phyloP scores from a whole-genome alignment of 2,888 invertebrate species.

The Pyrrhia umbra region DNA sequence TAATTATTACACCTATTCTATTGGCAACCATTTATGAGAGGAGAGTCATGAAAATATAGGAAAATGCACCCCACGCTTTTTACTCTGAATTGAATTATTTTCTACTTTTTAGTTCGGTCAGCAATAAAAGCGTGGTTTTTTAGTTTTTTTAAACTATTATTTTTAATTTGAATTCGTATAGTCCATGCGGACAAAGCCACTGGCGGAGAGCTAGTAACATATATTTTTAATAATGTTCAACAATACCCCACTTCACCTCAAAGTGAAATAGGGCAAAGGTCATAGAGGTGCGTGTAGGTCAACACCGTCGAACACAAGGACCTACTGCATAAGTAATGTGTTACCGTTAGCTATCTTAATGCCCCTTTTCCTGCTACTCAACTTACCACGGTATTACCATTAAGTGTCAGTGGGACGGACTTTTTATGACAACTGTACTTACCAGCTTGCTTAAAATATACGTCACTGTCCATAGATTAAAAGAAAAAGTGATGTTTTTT shows the following conservation, averaged over 20 bases:
- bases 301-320: slow-evolving; percentile 30
- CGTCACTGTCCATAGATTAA: slow-evolving; percentile 35
- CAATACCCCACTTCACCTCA: neutral
- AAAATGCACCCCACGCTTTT: no score
- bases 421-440: slow-evolving; percentile 39
- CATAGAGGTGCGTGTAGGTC: slow-evolving; percentile 33
- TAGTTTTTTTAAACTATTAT: no score
- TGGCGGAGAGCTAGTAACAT: no score
- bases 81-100: no score
- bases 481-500: slow-evolving; percentile 3
- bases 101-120: no score
- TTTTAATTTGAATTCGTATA: no score
- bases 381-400: slow-evolving; percentile 42
- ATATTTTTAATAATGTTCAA: neutral
- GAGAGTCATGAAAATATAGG: no score
- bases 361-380: slow-evolving; percentile 46
- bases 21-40: no score
- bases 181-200: no score
- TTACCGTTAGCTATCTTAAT: slow-evolving; percentile 45
- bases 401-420: slow-evolving; percentile 35
- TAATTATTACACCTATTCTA: no score
- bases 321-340: slow-evolving; percentile 51
- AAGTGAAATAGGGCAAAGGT: slow-evolving; percentile 26
- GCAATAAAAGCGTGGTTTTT: no score
- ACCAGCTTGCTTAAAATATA: slow-evolving; percentile 17